phyloP scores from a whole-genome alignment of 2,113 vertebrate species.

The Verasper variegatus region DNA sequence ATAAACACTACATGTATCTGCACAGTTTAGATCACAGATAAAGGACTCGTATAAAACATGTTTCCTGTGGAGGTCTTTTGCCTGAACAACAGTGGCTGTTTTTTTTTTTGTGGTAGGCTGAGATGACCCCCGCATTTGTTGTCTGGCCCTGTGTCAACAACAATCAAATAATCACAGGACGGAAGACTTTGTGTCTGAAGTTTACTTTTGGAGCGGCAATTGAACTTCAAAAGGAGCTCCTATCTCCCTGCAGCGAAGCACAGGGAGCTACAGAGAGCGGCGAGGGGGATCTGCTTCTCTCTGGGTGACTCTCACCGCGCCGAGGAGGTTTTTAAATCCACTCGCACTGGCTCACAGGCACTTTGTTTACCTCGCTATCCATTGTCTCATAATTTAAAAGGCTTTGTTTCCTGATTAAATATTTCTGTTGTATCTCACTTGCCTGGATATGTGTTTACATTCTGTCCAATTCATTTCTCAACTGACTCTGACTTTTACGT shows the following conservation, averaged over 20 bases:
- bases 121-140: constrained; percentile 75
- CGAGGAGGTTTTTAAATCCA: not conserved
- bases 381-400: not conserved
- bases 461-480: not conserved
- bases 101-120: constrained; percentile 43
- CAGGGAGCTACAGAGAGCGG: constrained; percentile 4
- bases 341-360: not conserved
- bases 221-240: constrained; percentile 74
- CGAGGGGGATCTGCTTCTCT: constrained; percentile 12
- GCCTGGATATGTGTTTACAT: not conserved
- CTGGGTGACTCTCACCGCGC: not conserved
- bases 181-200: constrained; percentile 79
- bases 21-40: constrained; percentile 54
- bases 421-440: not conserved
- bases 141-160: constrained; percentile 76
- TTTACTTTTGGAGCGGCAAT: constrained; percentile 74
- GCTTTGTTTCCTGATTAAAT: not conserved
- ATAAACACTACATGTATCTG: constrained; percentile 50
- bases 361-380: not conserved
- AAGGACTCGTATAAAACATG: constrained; percentile 61
- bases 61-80: constrained; percentile 64
- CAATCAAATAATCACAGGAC: constrained; percentile 79
- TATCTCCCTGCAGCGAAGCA: constrained; percentile 37
- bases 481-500: not conserved
- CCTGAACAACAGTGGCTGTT: constrained; percentile 33